phyloP scores from a whole-genome alignment of 2,113 vertebrate species.

The Athene noctua region DNA sequence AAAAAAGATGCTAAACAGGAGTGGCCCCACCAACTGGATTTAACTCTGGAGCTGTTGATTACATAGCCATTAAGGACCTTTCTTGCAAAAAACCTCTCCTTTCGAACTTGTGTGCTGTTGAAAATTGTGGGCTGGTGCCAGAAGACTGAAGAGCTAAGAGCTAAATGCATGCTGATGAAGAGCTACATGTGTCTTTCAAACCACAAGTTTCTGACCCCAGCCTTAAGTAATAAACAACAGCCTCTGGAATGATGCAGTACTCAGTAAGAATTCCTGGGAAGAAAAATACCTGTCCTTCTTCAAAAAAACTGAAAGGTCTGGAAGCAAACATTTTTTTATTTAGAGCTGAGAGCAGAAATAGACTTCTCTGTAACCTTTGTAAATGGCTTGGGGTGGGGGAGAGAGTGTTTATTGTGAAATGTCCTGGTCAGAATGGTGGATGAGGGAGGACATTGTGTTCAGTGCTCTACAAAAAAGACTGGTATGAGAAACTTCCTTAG shows the following conservation, averaged over 20 bases:
- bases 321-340: background rate
- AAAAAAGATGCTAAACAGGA: no score
- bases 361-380: background rate
- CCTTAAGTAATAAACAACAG: slow-evolving; percentile 49
- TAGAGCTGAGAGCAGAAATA: background rate
- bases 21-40: no score
- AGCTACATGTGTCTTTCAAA: slow-evolving; percentile 38
- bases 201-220: slow-evolving; percentile 34
- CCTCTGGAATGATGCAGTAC: background rate
- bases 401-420: background rate
- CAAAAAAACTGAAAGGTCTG: background rate
- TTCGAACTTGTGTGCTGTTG: slow-evolving; percentile 31
- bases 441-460: background rate
- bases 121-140: slow-evolving; percentile 54
- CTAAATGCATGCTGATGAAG: slow-evolving; percentile 37
- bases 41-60: slow-evolving; percentile 28
- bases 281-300: background rate
- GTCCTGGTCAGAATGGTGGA: background rate
- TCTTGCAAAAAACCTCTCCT: background rate
- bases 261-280: slow-evolving; percentile 1
- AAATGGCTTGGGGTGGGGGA: background rate
- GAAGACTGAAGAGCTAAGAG: slow-evolving; percentile 57
- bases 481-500: background rate
- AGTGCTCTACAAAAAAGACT: background rate
- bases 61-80: slow-evolving; percentile 23